These are phyloP conservation scores for Tortricodes alternella DNA, from an alignment of 2,888 invertebrate genomes.

Conservation along the genomic window DNA sequence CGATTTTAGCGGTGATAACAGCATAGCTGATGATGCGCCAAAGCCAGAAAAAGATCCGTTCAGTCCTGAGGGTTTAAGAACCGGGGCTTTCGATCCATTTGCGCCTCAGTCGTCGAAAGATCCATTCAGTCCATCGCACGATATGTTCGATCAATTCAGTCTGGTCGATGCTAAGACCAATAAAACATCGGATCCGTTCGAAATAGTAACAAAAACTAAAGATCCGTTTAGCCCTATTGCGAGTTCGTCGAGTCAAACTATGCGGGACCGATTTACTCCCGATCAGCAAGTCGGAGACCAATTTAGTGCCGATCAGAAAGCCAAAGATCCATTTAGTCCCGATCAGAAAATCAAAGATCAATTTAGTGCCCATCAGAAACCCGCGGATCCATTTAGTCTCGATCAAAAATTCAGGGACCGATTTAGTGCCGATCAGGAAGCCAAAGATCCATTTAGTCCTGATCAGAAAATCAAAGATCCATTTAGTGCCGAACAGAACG, in stretches of 20 bases:
- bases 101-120: slow-evolving; percentile 34
- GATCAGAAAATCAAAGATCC: neutral
- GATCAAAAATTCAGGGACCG: slow-evolving; percentile 30
- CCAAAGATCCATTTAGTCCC: slow-evolving; percentile 1
- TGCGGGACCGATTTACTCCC: slow-evolving; percentile 37
- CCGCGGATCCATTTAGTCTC: slow-evolving; percentile 35
- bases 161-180: slow-evolving; percentile 49
- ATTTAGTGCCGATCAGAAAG: too few species aligned
- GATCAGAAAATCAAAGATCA: neutral
- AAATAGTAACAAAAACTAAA: slow-evolving; percentile 54
- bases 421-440: too few species aligned
- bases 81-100: slow-evolving; percentile 47
- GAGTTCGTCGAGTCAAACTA: too few species aligned
- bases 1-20: slow-evolving; percentile 88
- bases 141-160: slow-evolving; percentile 68
- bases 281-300: slow-evolving; percentile 30
- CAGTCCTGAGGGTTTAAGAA: slow-evolving; percentile 75
- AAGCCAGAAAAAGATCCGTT: slow-evolving; percentile 80
- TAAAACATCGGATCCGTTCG: slow-evolving; percentile 54
- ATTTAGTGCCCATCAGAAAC: too few species aligned
- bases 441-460: slow-evolving; percentile 2
- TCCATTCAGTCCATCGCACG: slow-evolving; percentile 43
- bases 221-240: slow-evolving; percentile 43
- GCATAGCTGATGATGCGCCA: slow-evolving; percentile 82
- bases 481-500: too few species aligned